Base-by-base conservation (phyloP, 2,797 vertebrate genomes). In the Rousettus madagascariensis region DNA sequence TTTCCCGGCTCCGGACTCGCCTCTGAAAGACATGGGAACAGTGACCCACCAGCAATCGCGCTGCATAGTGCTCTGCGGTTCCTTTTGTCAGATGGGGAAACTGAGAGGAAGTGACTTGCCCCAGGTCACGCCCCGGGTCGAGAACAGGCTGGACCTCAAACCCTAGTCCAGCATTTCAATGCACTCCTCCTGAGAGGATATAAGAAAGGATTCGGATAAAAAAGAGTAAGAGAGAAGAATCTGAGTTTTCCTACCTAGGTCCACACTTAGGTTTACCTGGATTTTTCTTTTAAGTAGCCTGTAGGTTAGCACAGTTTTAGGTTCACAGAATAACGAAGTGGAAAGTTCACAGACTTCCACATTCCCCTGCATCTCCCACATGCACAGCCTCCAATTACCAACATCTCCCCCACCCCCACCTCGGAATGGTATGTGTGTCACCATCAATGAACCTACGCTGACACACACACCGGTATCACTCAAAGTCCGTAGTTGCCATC, bases 1-100 rank as follows among this genome's bases (percentile, higher is more conserved):
- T 98, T 99, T 99, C 41, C 99, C 99, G 3, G 99, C 99, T 83
- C 99, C 99, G 68, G 99, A 99, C 98, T 99, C 99, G 36, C 99
- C 99, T 86, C 99, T 99, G 92, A 90, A 98, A 98, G 90, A 97
- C 86, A 98, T 0, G 0, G 24, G 20, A 4, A 41, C n/a, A 22
- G 46, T 77, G 66, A 65, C 9, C 28, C 5, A 2, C 6, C 0
- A 7, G 46, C 33, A 53, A 30, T 0, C 41, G 10, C 8, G 30
- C 28, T 0, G 0, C 53, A 6, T 15, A 13, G 65, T n/a, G 17
- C 22, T 46, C 66, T 33, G 17, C 0, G 41, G 36, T 38, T 0
- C 15, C 16, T 68, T 33, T 68, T 17, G 38, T 28, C 36, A 17
- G 13, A 6, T 2, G 53, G 90, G 36, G 41, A 79, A 75, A 75